A percentile compares a stretch with the other conserved stretches of the same genome.
phyloP scores from a whole-genome alignment of 2,888 invertebrate genomes.

The Anoplius nigerrimus region DNA sequence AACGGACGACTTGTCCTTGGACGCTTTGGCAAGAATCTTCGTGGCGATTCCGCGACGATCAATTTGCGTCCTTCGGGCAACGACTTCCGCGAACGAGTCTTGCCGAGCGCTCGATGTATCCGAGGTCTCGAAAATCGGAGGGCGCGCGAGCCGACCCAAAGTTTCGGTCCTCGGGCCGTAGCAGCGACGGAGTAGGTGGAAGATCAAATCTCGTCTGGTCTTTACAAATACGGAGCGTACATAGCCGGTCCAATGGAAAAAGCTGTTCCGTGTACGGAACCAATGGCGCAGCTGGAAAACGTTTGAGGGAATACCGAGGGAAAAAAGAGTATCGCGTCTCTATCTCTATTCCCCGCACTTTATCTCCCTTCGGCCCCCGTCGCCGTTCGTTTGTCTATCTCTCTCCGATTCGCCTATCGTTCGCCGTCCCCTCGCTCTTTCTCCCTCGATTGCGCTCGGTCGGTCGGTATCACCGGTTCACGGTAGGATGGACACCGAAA shows the following conservation, averaged over 20 bases:
- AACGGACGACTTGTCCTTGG: too few relatives aligned
- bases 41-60: too few relatives aligned
- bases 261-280: slow-evolving; percentile 47
- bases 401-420: slow-evolving; percentile 1
- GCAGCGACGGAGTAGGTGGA: slow-evolving; percentile 19
- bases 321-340: slow-evolving; percentile 34
- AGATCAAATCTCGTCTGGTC: slow-evolving; percentile 23
- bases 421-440: slow-evolving; percentile 7
- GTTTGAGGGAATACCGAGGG: slow-evolving; percentile 53
- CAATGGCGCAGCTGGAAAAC: slow-evolving; percentile 55
- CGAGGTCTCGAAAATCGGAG: too few relatives aligned
- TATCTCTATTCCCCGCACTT: slow-evolving; percentile 13
- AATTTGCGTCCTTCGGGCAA: too few relatives aligned
- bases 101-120: too few relatives aligned
- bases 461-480: slow-evolving; percentile 67
- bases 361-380: slow-evolving; percentile 15
- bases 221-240: slow-evolving; percentile 21
- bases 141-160: not conserved
- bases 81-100: too few relatives aligned
- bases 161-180: not conserved
- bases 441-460: slow-evolving; percentile 46
- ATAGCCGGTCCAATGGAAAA: slow-evolving; percentile 38
- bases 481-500: slow-evolving; percentile 63
- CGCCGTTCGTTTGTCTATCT: slow-evolving; percentile 20
- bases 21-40: too few relatives aligned